Evolutionary conservation across 2,888 invertebrate species (phyloP).

Genomic region (Scrobipalpa costella): DNA sequence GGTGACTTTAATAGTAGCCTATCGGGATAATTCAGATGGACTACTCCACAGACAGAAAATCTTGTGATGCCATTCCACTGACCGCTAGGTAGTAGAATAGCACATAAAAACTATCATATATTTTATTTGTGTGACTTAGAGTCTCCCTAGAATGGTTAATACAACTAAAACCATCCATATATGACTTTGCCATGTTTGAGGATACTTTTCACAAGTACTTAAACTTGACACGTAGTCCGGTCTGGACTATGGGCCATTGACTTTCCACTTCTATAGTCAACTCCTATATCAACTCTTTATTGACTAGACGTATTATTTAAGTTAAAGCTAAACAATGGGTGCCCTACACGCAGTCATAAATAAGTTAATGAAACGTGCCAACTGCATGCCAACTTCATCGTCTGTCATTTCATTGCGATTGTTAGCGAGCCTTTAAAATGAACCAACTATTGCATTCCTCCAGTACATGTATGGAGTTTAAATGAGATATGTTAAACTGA

Average conservation of each 20-base stretch:
- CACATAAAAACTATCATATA: no score
- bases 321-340: slow-evolving; percentile 24
- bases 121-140: no score
- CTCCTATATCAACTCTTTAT: not conserved
- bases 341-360: slow-evolving; percentile 45
- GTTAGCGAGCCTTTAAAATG: slow-evolving; percentile 17
- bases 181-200: no score
- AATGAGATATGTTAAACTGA: slow-evolving; percentile 9
- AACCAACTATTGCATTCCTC: slow-evolving; percentile 3
- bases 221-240: no score
- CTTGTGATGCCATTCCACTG: no score
- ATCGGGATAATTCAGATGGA: no score
- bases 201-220: no score
- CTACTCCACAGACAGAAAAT: no score
- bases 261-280: not conserved
- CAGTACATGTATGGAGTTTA: slow-evolving; percentile 8
- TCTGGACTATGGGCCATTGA: not conserved
- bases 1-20: no score
- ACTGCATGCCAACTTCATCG: slow-evolving; percentile 45
- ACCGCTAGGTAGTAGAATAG: no score
- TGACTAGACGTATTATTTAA: not conserved
- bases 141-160: no score
- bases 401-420: slow-evolving; percentile 52
- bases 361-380: slow-evolving; percentile 55
- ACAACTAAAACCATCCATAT: no score